These are phyloP conservation scores for Leucosticte australis DNA, from an alignment of 2,113 vertebrate genomes.

Conservation along the genomic window DNA sequence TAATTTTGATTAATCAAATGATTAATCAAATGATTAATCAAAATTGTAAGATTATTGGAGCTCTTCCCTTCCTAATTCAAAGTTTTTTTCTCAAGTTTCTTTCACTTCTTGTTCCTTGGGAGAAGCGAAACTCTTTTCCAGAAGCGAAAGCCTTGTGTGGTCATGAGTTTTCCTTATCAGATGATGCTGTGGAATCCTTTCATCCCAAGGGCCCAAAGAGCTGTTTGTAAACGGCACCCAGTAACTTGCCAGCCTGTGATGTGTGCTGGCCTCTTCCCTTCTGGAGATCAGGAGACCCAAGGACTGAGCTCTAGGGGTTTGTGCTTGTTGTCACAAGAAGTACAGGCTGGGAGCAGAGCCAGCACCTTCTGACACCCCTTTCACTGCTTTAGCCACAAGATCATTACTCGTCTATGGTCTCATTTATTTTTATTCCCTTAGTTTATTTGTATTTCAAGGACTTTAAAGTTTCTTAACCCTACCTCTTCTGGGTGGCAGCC, in stretches of 20 bases:
- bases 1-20: neutral
- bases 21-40: neutral
- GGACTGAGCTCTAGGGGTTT: neutral
- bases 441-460: constrained; percentile 14
- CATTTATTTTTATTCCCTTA: neutral
- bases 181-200: constrained; percentile 7
- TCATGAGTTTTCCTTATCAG: constrained; percentile 39
- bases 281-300: neutral
- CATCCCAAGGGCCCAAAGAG: neutral
- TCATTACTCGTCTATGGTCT: neutral
- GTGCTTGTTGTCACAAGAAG: neutral
- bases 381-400: neutral
- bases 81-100: neutral
- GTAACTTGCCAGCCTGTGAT: neutral
- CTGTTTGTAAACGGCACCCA: neutral
- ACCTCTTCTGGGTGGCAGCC: neutral
- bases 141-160: neutral
- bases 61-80: neutral
- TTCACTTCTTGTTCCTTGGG: neutral
- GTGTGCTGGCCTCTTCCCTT: neutral
- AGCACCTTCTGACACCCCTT: neutral
- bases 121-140: constrained; percentile 54
- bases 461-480: neutral
- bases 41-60: neutral
- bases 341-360: neutral